These are phyloP conservation scores for Drosophila prolongata DNA, from an alignment of 2,888 invertebrate genomes.

Conservation along the genomic window DNA sequence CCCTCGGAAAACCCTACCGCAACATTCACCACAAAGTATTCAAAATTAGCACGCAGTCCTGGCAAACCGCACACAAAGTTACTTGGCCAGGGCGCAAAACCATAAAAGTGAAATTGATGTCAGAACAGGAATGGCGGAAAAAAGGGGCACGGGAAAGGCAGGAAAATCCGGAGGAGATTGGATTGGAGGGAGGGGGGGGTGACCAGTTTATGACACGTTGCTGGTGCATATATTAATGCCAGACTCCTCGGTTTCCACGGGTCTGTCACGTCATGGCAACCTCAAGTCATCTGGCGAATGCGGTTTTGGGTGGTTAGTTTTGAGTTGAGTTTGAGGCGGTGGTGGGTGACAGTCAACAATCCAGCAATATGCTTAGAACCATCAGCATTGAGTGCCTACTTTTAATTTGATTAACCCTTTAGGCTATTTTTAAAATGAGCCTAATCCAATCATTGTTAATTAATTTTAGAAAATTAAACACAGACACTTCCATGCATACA, in stretches of 20 bases:
- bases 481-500: no score
- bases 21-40: constrained; percentile 52
- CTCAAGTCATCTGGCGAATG: constrained; percentile 42
- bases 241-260: constrained; percentile 5
- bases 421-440: no score
- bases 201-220: constrained; percentile 38
- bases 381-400: not conserved
- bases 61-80: constrained; percentile 45
- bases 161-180: not conserved
- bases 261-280: constrained; percentile 32
- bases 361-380: no score
- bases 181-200: not conserved
- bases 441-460: no score
- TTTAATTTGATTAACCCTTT: no score
- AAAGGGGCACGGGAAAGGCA: not conserved
- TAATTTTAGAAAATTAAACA: no score
- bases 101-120: constrained; percentile 52
- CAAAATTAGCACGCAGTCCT: constrained; percentile 53
- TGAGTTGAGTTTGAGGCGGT: not conserved
- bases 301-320: constrained; percentile 16
- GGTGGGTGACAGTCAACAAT: not conserved
- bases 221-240: constrained; percentile 44
- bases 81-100: constrained; percentile 32
- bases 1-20: constrained; percentile 22
- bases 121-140: constrained; percentile 7